Conservation (phyloP, 2,113 vertebrate genomes). For the Caloenas nicobarica region DNA sequence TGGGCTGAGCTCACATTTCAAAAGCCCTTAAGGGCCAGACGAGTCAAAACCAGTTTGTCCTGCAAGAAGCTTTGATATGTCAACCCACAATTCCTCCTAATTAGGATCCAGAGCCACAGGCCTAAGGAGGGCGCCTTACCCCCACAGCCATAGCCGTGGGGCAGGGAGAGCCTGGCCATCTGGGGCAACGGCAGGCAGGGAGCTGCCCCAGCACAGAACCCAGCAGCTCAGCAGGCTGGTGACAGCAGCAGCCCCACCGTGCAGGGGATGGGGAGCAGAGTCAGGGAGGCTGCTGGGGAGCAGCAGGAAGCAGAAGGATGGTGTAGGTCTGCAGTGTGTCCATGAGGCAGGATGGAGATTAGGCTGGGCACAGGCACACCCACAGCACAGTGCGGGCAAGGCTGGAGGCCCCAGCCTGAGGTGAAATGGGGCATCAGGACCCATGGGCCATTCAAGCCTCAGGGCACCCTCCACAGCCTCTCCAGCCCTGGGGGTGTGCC, state of each 20-base stretch:
- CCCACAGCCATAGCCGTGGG: not conserved
- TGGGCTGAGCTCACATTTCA: not conserved
- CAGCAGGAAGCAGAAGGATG: not conserved
- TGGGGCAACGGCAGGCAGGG: not conserved
- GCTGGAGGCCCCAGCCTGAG: not conserved
- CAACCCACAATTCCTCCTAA: not conserved
- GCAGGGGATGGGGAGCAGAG: not conserved
- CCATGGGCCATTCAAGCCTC: too few species aligned
- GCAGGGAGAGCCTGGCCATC: not conserved
- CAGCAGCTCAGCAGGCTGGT: rapidly evolving
- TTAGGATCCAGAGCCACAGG: not conserved
- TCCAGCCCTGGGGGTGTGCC: not conserved
- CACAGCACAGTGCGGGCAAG: rapidly evolving
- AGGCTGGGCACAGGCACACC: not conserved
- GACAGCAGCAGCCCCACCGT: not conserved
- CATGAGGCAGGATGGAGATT: not conserved
- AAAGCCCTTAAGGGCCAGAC: not conserved
- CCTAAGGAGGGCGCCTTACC: not conserved
- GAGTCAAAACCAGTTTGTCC: not conserved
- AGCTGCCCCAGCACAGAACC: not conserved
- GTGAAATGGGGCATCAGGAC: not conserved
- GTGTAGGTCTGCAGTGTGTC: not conserved
- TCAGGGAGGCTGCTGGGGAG: not conserved
- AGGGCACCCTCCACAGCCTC: too few species aligned
- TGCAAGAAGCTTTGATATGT: not conserved